Percentiles rank a stretch among this genome's conserved stretches.
phyloP scores from a whole-genome alignment of 2,888 invertebrate genomes.

The Netelia fuscicornis region DNA sequence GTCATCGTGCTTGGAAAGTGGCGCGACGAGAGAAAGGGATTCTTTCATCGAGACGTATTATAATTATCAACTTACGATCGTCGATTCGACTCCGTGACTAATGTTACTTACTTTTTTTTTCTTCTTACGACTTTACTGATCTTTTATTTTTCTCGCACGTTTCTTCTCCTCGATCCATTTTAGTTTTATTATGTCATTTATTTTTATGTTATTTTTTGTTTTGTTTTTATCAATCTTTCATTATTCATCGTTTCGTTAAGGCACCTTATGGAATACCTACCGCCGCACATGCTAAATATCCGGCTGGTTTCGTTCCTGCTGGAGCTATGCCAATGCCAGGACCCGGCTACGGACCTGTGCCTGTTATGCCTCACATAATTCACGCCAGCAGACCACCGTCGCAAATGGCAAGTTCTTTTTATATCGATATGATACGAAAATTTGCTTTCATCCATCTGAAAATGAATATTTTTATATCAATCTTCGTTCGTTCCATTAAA shows the following conservation, averaged over 20 bases:
- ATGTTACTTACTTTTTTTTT: conserved; percentile 9
- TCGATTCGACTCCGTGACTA: conserved; percentile 12
- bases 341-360: conserved; percentile 78
- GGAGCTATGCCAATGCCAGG: conserved; percentile 78
- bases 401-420: conserved; percentile 77
- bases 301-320: conserved; percentile 78
- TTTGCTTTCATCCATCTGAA: too few relatives aligned
- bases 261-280: conserved; percentile 79
- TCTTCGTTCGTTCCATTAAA: not conserved
- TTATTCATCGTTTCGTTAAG: conserved; percentile 68
- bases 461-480: not conserved
- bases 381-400: conserved; percentile 77
- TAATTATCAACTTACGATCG: conserved; percentile 26
- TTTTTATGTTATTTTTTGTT: conserved; percentile 17
- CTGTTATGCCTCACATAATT: conserved; percentile 79
- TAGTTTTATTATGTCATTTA: not conserved
- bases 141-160: not conserved
- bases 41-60: conserved; percentile 27
- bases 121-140: not conserved
- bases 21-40: conserved; percentile 51
- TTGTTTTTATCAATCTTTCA: not conserved
- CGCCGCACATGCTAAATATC: conserved; percentile 76
- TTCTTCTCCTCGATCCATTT: not conserved
- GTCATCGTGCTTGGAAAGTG: conserved; percentile 32
- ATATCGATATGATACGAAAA: too few relatives aligned